Base-by-base conservation (phyloP, 2,797 vertebrate species). In the Yasuhikotakia modesta region DNA sequence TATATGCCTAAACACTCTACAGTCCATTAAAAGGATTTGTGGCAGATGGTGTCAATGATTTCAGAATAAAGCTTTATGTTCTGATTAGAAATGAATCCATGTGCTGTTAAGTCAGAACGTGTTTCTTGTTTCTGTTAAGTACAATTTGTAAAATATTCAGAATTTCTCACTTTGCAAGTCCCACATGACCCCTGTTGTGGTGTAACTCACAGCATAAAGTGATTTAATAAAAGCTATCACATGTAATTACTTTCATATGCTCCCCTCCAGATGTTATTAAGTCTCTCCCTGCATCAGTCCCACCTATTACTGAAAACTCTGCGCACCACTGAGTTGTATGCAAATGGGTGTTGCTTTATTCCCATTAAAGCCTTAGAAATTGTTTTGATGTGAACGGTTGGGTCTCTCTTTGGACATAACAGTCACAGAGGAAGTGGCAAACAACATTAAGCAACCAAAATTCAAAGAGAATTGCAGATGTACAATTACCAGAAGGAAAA, bases 171-270 rank as follows among this genome's bases (percentile, higher is more conserved):
- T 43, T 43, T 10, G 10, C 39, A 43, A 43, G 2, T 43, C 39
- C 8, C 39, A 43, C 39, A 48, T 21, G 52, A 11, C 19, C 19
- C 52, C 55, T 68, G 72, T 57, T 22, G 22, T 50, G 32, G 46
- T 45, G 46, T 64, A 68, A 48, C 65, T 66, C 30, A 39, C n/a
- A 55, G 50, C 65, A 70, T 74, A 32, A 70, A 78, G 58, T 70
- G 70, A 65, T 81, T 65, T 82, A 74, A 78, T 69, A 78, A 64
- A 55, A 53, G 64, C 12, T 0, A 65, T 53, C 70, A 43, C 71
- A 79, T 58, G 10, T 82, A 70, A 66, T 82, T 70, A 69, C 61
- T 22, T 65, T 74, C 30, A 58, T 32, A 61, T 74, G 55, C n/a
- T 39, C 45, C 53, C 60, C 65, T 43, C 14, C 4, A 61, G 39